Conservation (phyloP, 35 echinoderm and acorn worm species). For the Patiria miniata region DNA sequence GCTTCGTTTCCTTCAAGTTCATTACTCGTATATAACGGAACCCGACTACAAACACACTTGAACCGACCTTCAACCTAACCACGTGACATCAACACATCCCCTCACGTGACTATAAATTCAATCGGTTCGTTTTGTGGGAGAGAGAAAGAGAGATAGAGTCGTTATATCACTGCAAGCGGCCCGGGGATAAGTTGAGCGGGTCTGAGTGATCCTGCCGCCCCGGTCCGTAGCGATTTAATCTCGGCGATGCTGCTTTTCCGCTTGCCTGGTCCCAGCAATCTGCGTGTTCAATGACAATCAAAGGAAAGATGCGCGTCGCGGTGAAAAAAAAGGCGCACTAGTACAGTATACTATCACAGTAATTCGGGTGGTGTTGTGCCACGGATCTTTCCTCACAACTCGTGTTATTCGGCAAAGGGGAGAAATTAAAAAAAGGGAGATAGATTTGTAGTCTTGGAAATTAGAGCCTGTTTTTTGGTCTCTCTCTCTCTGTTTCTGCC, state of each 20-base stretch:
- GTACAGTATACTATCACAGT: background rate
- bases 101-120: too few relatives aligned
- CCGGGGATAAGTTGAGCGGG: conserved; percentile 8
- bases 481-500: background rate
- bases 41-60: background rate
- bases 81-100: background rate
- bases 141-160: background rate
- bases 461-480: background rate
- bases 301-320: background rate
- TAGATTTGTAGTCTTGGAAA: background rate
- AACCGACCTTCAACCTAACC: conserved; percentile 8
- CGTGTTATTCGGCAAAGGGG: too few relatives aligned
- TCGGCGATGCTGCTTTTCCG: background rate
- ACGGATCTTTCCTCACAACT: too few relatives aligned
- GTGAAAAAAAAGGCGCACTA: background rate
- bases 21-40: too few relatives aligned
- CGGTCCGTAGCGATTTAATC: background rate
- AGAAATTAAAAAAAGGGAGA: too few relatives aligned
- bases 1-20: too few relatives aligned
- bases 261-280: background rate
- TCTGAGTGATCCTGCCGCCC: background rate
- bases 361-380: background rate
- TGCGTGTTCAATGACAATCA: background rate
- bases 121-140: too few relatives aligned
- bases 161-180: background rate